These are phyloP conservation scores for Pterostichus madidus DNA, from an alignment of 2,888 invertebrate genomes.

Conservation along the genomic window DNA sequence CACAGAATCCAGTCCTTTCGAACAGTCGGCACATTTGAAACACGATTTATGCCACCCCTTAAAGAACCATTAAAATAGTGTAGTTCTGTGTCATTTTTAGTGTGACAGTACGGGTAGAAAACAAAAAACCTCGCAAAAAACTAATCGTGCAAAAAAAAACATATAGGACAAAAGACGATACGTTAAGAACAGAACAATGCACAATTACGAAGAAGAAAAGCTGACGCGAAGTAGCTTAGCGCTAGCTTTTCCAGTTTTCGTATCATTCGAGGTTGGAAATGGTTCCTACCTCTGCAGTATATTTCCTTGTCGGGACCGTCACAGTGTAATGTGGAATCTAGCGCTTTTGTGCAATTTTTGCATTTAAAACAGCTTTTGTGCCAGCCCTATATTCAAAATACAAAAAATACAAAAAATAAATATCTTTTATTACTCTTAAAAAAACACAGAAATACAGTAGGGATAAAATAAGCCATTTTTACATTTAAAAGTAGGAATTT, in stretches of 20 bases:
- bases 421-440: neutral
- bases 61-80: conserved; percentile 75
- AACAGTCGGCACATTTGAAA: conserved; percentile 94
- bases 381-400: conserved; percentile 83
- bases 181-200: conserved; percentile 59
- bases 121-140: too few relatives aligned
- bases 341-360: conserved; percentile 89
- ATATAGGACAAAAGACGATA: conserved; percentile 14
- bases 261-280: conserved; percentile 17
- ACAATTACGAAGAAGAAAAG: conserved; percentile 55
- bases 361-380: conserved; percentile 95
- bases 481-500: too few relatives aligned
- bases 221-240: too few relatives aligned
- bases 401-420: conserved; percentile 41
- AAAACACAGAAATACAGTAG: conserved; percentile 47
- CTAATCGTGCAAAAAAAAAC: conserved; percentile 53
- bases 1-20: conserved; percentile 92
- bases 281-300: conserved; percentile 90
- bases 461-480: neutral
- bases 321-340: conserved; percentile 94
- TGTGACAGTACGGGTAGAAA: conserved; percentile 18
- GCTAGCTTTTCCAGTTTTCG: too few relatives aligned
- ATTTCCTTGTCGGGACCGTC: conserved; percentile 95
- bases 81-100: neutral
- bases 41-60: conserved; percentile 95